Base-by-base conservation (phyloP, 2,888 invertebrate genomes). In the Crematogaster levior region DNA sequence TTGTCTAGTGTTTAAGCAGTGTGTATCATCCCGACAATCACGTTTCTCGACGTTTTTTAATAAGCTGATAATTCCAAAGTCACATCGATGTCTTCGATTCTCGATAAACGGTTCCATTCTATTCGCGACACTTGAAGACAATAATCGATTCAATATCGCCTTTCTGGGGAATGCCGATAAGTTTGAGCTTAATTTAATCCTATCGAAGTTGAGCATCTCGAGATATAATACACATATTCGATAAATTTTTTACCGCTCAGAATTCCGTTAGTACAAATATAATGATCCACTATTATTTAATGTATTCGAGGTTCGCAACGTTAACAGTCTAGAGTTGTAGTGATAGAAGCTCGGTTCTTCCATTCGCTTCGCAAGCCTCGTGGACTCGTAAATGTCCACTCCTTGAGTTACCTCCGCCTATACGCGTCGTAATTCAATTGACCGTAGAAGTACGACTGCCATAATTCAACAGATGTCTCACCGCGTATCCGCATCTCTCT, bases 1-100 rank as follows among this genome's bases (percentile, higher is more conserved):
- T 56, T 9, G n/a, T 27, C 48, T 60, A 27, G n/a, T 56, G 43
- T 15, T n/a, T 46, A 65, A 74, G 34, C 27, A 48, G 9, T 7
- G 1, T 37, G 21, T 6, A 24, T 10, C 12, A 18, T 48, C 12
- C 21, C 53, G 66, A 66, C 65, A 51, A n/a, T n/a, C 34, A 5
- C 34, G 34, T 3, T 3, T 61, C 51, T 61, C 40, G 10, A n/a
- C 24, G 21, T 34, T 74, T 18, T 3, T 37, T 79, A 77, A 83
- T 84, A 85, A 85, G 84, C 84, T 87, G 85, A 86, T 84, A 34
- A 40, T 58, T 56, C 18, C 66, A 63, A 87, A 80, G 83, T 84
- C 74, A 82, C 77, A 56, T 53, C 77, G 65, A 65, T 46, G 70
- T 40, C 83, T 88, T 86, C 79, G 82, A 56, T 66, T 85, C 82